Evolutionary conservation across 2,113 vertebrate genomes (phyloP), one percentile per base, ranked within the genome.

Genomic region (Gobio gobio): DNA sequence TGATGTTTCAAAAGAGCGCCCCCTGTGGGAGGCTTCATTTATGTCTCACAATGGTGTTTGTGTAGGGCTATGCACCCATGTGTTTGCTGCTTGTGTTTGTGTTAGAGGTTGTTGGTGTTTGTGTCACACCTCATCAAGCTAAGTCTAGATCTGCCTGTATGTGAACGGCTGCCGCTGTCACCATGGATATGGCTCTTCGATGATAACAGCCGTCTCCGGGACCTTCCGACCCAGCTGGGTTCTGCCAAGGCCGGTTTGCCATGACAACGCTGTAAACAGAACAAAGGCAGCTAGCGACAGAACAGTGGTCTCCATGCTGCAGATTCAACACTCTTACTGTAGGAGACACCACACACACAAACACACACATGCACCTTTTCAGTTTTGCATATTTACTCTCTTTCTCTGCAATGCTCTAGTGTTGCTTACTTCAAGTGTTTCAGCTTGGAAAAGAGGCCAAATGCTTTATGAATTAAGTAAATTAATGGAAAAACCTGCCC

Each of bases 231-330:
- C 68, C 90, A 83, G 84, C 70, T 84, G 86, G 87, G 89, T 86
- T 61, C 90, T 83, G 24, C 87, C 83, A 61, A 82, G 58, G 88
- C 86, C 70, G 36, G 78, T 90, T 92, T 88, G 82, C 89, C 86
- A 87, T 91, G 90, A 83, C 87, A 83, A 94, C 85, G 63, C 13
- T 33, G 83, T 91, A 93, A 94, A 94, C 91, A 90, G 85, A 36
- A 77, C 78, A 86, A 59, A 80, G 83, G 83, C 70, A 85, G 77
- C 86, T 85, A 78, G 9, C 1, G 59, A 74, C 86, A 81, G 45
- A 82, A 75, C 6, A 5, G 4, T 36, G 33, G 26, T n/a, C 20
- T 40, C 54, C 20, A 49, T 64, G n/a, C 14, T 79, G 63, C n/a
- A 79, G 58, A 79, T 79, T 79, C 12, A 78, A 13, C 51, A 58